These are phyloP conservation scores for Leptopterna dolabrata DNA, from an alignment of 2,888 invertebrate species.

Conservation along the genomic window DNA sequence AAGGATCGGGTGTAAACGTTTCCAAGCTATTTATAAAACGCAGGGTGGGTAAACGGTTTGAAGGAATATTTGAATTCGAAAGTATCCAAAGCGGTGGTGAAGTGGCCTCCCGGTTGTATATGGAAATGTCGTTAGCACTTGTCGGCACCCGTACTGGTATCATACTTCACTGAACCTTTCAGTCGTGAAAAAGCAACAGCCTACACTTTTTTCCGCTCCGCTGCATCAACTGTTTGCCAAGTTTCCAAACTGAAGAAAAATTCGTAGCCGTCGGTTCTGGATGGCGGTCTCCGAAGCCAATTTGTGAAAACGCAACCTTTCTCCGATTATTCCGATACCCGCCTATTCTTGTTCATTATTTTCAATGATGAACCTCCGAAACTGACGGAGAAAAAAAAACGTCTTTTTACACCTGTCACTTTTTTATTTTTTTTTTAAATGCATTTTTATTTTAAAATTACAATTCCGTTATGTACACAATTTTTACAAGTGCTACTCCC, in stretches of 20 bases:
- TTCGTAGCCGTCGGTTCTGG: neutral
- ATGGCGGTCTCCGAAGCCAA: no score
- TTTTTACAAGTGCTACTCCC: no score
- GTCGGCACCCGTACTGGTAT: neutral
- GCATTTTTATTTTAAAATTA: no score
- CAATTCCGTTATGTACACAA: no score
- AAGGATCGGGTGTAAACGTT: neutral
- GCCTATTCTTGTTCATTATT: no score
- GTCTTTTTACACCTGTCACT: no score
- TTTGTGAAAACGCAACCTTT: no score
- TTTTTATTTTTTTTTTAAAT: no score
- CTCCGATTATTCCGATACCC: no score
- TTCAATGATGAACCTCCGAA: no score
- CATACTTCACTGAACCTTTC: neutral
- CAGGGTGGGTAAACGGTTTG: neutral
- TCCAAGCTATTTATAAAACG: neutral
- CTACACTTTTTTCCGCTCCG: neutral
- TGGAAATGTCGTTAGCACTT: neutral
- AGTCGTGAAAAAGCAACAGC: neutral
- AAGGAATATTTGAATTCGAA: neutral
- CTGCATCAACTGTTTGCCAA: neutral
- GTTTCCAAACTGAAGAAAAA: neutral
- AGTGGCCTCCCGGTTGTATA: neutral
- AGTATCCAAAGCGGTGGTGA: neutral
- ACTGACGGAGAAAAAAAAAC: no score